Evolutionary conservation across 2,888 invertebrate species (phyloP).

Genomic region (Drosophila limbata): DNA sequence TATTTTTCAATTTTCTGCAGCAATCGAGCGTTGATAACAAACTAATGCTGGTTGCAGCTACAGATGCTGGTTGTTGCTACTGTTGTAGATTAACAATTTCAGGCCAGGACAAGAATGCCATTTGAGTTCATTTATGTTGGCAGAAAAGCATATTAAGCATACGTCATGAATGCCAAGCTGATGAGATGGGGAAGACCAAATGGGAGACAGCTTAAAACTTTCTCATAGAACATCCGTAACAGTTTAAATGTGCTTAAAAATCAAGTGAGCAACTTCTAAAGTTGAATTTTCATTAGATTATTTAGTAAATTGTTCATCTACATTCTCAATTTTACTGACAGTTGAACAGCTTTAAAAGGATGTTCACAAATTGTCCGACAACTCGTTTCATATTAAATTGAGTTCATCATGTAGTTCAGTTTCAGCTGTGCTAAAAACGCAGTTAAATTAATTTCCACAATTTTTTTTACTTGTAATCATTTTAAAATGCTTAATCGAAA

Average conservation of each 20-base stretch:
- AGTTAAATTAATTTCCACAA: conserved; percentile 5
- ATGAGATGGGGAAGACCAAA: conserved; percentile 10
- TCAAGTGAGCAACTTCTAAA: background rate
- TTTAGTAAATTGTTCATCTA: background rate
- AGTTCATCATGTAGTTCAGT: background rate
- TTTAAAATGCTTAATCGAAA: conserved; percentile 6
- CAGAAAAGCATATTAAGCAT: conserved; percentile 36
- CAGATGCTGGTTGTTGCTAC: conserved; percentile 26
- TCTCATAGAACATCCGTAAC: background rate
- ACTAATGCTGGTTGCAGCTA: conserved; percentile 69
- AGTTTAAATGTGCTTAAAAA: conserved; percentile 13
- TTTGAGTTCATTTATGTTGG: conserved; percentile 46
- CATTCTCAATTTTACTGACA: background rate
- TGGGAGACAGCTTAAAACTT: conserved; percentile 15
- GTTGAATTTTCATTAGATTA: conserved; percentile 4
- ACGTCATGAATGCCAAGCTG: conserved; percentile 34
- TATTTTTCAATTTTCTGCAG: conserved; percentile 79
- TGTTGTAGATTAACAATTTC: conserved; percentile 31
- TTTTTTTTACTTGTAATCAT: background rate
- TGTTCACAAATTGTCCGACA: background rate
- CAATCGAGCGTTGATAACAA: conserved; percentile 80
- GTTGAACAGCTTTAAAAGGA: conserved; percentile 4
- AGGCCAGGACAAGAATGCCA: conserved; percentile 23
- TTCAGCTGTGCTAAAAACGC: background rate
- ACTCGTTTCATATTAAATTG: background rate